Percentiles rank a stretch among this genome's conserved stretches.
Conservation (phyloP, 1,140 invertebrate species). For the Galleria mellonella region DNA sequence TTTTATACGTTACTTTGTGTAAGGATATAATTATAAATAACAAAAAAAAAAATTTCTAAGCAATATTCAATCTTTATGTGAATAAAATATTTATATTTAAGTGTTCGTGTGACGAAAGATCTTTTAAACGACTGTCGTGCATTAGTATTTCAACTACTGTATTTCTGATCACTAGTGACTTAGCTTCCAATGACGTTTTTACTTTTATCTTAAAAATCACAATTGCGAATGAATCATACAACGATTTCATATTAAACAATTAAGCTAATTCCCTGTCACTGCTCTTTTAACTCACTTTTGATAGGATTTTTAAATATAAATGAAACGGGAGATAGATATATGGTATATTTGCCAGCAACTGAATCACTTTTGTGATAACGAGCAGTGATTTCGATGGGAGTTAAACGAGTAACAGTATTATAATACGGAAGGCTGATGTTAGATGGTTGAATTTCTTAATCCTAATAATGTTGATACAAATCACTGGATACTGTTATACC, state of each 20-base stretch:
- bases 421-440: too few relatives aligned
- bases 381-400: conserved; percentile 3
- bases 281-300: conserved; percentile 7
- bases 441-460: too few relatives aligned
- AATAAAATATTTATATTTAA: conserved; percentile 1
- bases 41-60: conserved; percentile 47
- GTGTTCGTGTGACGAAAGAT: conserved; percentile 5
- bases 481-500: too few relatives aligned
- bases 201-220: not conserved
- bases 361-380: conserved; percentile 21
- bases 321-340: not conserved
- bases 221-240: conserved; percentile 22
- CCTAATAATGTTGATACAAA: too few relatives aligned
- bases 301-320: conserved; percentile 5
- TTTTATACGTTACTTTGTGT: conserved; percentile 15
- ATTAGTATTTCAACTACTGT: too few relatives aligned
- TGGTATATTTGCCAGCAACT: not conserved
- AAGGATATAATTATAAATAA: conserved; percentile 31
- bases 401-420: conserved; percentile 1
- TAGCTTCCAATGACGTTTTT: too few relatives aligned
- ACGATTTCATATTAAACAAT: conserved; percentile 22
- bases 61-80: conserved; percentile 39
- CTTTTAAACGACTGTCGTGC: too few relatives aligned
- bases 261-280: conserved; percentile 2
- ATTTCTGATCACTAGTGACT: too few relatives aligned